Evolutionary conservation across 2,113 vertebrate species (phyloP).

Genomic region (Halcyon senegalensis): DNA sequence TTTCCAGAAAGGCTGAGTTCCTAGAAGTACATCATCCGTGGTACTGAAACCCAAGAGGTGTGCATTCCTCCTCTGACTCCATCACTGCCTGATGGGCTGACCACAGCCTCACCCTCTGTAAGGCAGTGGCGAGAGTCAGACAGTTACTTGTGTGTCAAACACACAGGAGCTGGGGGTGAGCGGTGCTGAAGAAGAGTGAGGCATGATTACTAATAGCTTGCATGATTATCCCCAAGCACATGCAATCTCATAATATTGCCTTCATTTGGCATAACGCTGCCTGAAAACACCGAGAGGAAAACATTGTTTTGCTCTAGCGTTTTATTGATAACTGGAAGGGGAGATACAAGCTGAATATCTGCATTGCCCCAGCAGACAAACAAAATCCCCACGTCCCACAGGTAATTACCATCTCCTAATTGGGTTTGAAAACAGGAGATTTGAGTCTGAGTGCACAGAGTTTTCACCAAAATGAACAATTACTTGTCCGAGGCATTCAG

Average conservation of each 20-base stretch:
- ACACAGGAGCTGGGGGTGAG: not conserved
- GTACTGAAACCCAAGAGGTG: not conserved
- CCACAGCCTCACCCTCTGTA: not conserved
- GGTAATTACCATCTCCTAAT: constrained; percentile 81
- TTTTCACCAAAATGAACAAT: constrained; percentile 51
- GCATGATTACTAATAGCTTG: constrained; percentile 4
- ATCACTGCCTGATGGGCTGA: not conserved
- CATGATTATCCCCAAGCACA: constrained; percentile 41
- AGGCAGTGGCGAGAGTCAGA: not conserved
- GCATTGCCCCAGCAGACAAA: constrained; percentile 45
- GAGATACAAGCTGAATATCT: constrained; percentile 47
- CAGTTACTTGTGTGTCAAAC: not conserved
- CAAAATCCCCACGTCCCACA: constrained; percentile 72
- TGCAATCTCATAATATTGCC: constrained; percentile 15
- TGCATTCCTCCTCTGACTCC: not conserved
- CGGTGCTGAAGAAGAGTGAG: not conserved
- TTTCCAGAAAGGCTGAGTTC: not conserved
- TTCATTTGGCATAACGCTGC: constrained; percentile 39
- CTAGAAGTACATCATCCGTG: not conserved
- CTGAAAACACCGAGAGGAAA: constrained; percentile 25
- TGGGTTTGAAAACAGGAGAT: constrained; percentile 73
- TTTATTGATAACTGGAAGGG: constrained; percentile 69
- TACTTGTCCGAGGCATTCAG: constrained; percentile 17
- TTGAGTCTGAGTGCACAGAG: constrained; percentile 54
- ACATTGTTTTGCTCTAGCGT: constrained; percentile 60